Percentiles rank a stretch among this genome's conserved stretches.
phyloP scores from a whole-genome alignment of 2,113 vertebrate species.

The Eclectus roratus region DNA sequence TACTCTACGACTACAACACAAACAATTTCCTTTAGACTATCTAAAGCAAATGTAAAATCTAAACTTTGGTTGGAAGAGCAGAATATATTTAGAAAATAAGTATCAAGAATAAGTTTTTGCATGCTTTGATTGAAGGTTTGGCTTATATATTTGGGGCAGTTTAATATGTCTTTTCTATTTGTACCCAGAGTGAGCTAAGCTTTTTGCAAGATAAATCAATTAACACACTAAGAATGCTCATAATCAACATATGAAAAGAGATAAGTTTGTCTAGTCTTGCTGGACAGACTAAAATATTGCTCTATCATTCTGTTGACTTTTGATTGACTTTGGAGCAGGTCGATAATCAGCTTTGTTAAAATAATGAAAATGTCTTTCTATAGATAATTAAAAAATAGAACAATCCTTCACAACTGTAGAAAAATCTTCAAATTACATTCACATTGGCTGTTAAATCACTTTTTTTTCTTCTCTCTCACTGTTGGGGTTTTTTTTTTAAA shows the following conservation, averaged over 20 bases:
- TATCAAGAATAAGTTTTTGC: background rate
- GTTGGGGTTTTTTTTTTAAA: background rate
- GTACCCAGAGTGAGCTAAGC: background rate
- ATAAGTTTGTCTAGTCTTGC: background rate
- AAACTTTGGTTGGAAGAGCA: background rate
- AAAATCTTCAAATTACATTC: background rate
- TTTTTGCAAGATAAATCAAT: background rate
- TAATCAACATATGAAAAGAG: background rate
- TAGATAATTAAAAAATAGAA: background rate
- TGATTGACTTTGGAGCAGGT: background rate
- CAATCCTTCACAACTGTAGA: background rate
- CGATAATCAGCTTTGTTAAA: background rate
- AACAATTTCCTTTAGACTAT: background rate
- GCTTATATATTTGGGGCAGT: background rate
- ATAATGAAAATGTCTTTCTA: constrained; percentile 2
- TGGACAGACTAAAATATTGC: background rate
- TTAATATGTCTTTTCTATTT: background rate
- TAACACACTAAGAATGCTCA: background rate
- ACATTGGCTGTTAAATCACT: background rate
- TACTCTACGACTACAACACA: background rate
- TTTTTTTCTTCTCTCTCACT: background rate
- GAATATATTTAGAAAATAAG: background rate
- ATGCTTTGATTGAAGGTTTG: background rate
- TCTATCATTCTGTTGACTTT: constrained; percentile 27
- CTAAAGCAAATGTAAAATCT: background rate